Evolutionary conservation across 2,888 invertebrate species (phyloP).

Genomic region (Tenthredo notha): DNA sequence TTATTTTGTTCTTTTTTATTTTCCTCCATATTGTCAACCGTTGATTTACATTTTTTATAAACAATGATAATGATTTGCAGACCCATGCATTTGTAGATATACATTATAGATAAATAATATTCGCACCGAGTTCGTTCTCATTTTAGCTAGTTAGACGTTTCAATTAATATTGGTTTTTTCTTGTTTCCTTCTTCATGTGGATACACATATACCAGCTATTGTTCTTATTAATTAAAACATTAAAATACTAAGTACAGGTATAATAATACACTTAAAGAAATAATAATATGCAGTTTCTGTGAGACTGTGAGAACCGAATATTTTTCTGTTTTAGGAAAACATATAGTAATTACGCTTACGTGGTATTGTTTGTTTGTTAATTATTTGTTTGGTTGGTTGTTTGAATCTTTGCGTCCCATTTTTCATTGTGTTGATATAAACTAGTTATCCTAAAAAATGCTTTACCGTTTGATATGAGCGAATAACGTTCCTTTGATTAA

Average conservation of each 20-base stretch:
- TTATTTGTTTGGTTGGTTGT: not conserved
- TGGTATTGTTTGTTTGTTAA: conserved; percentile 15
- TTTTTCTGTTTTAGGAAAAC: conserved; percentile 55
- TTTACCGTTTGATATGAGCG: not conserved
- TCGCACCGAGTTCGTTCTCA: conserved; percentile 4
- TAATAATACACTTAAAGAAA: not conserved
- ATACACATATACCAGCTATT: too few relatives aligned
- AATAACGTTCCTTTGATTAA: not conserved
- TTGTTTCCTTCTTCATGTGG: not conserved
- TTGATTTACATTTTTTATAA: not conserved
- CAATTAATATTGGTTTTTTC: not conserved
- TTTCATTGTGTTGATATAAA: not conserved
- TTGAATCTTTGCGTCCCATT: not conserved
- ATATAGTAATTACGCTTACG: conserved; percentile 25
- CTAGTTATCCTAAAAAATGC: not conserved
- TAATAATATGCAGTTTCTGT: conserved; percentile 46
- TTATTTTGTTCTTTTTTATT: not conserved
- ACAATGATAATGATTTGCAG: conserved; percentile 35
- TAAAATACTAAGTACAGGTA: not conserved
- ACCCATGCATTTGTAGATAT: not conserved
- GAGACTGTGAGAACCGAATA: conserved; percentile 41
- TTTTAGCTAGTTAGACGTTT: conserved; percentile 28
- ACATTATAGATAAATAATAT: not conserved
- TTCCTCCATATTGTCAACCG: not conserved
- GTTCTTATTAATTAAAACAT: not conserved